Evolutionary conservation across 1,140 invertebrate species (phyloP).

Genomic region (Megalonaias nervosa): DNA sequence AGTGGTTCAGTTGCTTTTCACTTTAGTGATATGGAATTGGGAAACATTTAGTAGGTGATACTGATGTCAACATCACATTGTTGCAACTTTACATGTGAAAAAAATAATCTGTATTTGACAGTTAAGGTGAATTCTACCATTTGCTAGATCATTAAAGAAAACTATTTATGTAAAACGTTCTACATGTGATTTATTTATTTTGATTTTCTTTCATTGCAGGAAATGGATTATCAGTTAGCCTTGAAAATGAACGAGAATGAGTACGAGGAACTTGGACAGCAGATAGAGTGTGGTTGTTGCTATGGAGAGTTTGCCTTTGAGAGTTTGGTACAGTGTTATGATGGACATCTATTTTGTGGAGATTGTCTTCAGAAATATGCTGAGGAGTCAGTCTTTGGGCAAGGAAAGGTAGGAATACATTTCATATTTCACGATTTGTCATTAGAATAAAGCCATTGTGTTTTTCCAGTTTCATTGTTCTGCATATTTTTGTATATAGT

Average conservation of each 20-base stretch:
- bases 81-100: too few relatives aligned
- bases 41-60: too few relatives aligned
- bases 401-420: conserved; percentile 56
- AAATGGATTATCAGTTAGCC: conserved; percentile 39
- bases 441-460: too few relatives aligned
- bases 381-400: conserved; percentile 61
- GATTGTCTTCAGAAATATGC: conserved; percentile 61
- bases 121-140: too few relatives aligned
- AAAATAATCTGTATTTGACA: too few relatives aligned
- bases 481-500: too few relatives aligned
- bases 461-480: too few relatives aligned
- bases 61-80: too few relatives aligned
- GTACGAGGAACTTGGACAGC: conserved; percentile 43
- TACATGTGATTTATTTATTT: neutral
- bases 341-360: conserved; percentile 64
- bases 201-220: conserved; percentile 27
- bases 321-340: conserved; percentile 63
- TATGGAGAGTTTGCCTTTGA: conserved; percentile 60
- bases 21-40: too few relatives aligned
- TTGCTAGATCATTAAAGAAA: too few relatives aligned
- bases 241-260: conserved; percentile 41
- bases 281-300: conserved; percentile 67
- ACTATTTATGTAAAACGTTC: too few relatives aligned
- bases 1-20: too few relatives aligned
- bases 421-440: neutral